A percentile compares a stretch with the other conserved stretches of the same genome.
These are phyloP conservation scores for Lepus timidus DNA, from an alignment of 2,113 vertebrate genomes.

Conservation along the genomic window DNA sequence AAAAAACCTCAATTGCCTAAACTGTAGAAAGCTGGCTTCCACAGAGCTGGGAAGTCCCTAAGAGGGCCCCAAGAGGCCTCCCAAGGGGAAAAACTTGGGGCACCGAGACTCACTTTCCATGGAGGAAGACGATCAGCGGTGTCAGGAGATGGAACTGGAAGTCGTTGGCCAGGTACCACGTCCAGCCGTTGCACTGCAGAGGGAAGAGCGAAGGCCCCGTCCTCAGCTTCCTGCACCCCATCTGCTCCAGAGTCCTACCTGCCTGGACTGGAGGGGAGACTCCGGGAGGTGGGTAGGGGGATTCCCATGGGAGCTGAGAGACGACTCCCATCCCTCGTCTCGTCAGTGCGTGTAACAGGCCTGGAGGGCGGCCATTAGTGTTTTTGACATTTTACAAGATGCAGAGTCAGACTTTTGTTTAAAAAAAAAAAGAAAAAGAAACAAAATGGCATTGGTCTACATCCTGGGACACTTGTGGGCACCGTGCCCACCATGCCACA, in stretches of 20 bases:
- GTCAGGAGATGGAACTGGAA: constrained; percentile 92
- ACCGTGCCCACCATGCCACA: rapidly evolving
- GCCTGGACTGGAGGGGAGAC: background rate
- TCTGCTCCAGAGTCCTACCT: no score
- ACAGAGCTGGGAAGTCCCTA: rapidly evolving
- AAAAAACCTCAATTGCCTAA: background rate
- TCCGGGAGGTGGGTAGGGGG: background rate
- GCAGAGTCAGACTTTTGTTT: background rate
- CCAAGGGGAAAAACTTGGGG: background rate
- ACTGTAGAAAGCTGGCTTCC: background rate
- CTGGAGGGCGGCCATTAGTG: no score
- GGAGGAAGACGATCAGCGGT: constrained; percentile 88
- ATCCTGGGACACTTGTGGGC: background rate
- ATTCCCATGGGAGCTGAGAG: background rate
- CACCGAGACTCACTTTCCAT: constrained; percentile 85
- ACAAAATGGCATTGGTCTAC: background rate
- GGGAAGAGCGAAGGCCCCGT: background rate
- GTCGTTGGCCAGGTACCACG: constrained; percentile 93
- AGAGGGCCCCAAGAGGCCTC: background rate
- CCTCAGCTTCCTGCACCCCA: rapidly evolving
- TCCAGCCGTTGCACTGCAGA: constrained; percentile 92
- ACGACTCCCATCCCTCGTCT: background rate
- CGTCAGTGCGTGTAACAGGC: background rate
- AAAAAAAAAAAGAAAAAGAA: background rate
- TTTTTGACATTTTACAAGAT: background rate